These are phyloP conservation scores for Virgularia gustaviana DNA, from an alignment of 92 coral and sea anemone species.

Conservation along the genomic window DNA sequence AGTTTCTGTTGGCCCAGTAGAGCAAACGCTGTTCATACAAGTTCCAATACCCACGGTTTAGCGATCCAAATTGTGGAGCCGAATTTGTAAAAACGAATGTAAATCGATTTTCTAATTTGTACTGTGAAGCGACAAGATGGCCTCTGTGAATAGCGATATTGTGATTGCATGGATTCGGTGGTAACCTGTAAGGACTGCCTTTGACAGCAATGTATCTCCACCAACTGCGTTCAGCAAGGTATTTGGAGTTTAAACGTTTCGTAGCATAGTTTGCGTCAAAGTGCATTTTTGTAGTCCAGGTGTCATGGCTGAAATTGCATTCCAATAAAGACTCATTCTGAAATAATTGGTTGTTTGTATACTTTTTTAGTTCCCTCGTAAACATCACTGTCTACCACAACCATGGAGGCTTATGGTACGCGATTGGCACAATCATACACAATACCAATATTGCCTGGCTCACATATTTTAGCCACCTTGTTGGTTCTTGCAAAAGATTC, in stretches of 20 bases:
- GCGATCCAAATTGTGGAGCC: constrained; percentile 20
- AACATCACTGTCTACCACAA: background rate
- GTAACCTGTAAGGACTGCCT: constrained; percentile 15
- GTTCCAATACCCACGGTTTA: no score
- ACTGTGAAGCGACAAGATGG: constrained; percentile 18
- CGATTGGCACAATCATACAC: constrained; percentile 13
- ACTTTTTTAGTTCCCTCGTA: background rate
- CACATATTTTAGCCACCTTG: constrained; percentile 23
- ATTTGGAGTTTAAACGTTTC: constrained; percentile 22
- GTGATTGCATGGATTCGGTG: constrained; percentile 18
- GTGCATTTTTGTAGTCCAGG: constrained; percentile 19
- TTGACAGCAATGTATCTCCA: constrained; percentile 11
- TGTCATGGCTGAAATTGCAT: constrained; percentile 10
- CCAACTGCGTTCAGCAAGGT: constrained; percentile 10
- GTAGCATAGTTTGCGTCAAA: constrained; percentile 14
- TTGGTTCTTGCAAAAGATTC: constrained; percentile 13
- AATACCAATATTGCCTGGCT: constrained; percentile 11
- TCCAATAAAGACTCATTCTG: constrained; percentile 14
- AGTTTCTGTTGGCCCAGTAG: no score
- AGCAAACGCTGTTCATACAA: no score
- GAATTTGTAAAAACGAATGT: constrained; percentile 17
- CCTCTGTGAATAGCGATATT: constrained; percentile 22
- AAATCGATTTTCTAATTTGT: background rate
- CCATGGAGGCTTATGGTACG: constrained; percentile 16
- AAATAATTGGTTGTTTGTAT: background rate